These are phyloP conservation scores for Nothura maculosa DNA, from an alignment of 2,797 vertebrate species.

Conservation along the genomic window DNA sequence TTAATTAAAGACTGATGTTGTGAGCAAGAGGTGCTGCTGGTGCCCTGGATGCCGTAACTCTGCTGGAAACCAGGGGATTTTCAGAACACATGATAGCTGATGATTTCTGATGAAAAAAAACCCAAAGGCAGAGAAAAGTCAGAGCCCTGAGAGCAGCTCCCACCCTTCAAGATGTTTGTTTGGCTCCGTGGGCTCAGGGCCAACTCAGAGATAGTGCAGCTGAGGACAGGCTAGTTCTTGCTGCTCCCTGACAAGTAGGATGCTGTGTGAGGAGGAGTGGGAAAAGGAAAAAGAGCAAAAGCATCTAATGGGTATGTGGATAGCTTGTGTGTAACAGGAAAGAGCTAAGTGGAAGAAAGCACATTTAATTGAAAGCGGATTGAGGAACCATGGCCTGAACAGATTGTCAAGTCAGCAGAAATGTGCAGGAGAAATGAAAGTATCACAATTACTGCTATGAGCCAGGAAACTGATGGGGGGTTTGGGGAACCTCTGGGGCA, in stretches of 20 bases:
- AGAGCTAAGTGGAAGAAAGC: not conserved
- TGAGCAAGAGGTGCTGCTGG: not conserved
- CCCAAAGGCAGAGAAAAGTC: not conserved
- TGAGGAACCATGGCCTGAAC: not conserved
- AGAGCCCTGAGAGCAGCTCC: not conserved
- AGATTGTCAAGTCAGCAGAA: not conserved
- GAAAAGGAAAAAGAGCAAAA: not conserved
- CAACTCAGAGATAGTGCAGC: not conserved
- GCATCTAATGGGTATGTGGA: not conserved
- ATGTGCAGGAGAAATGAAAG: not conserved
- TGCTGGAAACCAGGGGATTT: not conserved
- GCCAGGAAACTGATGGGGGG: not conserved
- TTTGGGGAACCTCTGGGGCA: not conserved
- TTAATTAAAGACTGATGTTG: not conserved
- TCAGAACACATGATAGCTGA: not conserved
- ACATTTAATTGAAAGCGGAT: not conserved
- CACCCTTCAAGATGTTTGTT: not conserved
- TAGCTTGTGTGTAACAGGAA: not conserved
- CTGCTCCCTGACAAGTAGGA: not conserved
- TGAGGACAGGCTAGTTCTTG: rapidly evolving
- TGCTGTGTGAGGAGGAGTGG: not conserved
- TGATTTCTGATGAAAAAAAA: not conserved
- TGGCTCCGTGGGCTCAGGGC: not conserved
- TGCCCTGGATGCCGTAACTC: not conserved
- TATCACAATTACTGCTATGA: not conserved